These are phyloP conservation scores for Acanthurus tractus DNA, from an alignment of 2,797 vertebrate species.

Conservation along the genomic window DNA sequence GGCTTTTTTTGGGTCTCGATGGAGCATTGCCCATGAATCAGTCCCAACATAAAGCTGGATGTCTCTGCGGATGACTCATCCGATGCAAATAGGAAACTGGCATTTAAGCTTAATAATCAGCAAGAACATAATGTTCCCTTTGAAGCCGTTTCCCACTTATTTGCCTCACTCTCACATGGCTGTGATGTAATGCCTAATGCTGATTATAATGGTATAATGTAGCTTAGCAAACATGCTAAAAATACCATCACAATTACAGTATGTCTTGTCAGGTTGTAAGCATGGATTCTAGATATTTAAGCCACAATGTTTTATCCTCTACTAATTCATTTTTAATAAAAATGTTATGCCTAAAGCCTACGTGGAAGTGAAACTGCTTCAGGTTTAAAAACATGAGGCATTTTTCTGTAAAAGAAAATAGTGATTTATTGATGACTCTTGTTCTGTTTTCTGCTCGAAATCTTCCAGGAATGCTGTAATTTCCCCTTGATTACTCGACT, in stretches of 20 bases:
- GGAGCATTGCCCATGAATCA: constrained; percentile 67
- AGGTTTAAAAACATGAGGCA: constrained; percentile 36
- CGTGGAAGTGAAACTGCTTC: constrained; percentile 54
- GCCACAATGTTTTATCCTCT: constrained; percentile 26
- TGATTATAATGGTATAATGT: constrained; percentile 66
- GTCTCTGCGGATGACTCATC: constrained; percentile 73
- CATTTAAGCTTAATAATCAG: constrained; percentile 78
- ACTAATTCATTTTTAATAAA: constrained; percentile 56
- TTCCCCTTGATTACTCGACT: constrained; percentile 80
- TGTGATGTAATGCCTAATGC: constrained; percentile 70
- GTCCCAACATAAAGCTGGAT: constrained; percentile 57
- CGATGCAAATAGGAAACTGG: constrained; percentile 74
- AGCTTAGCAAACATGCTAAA: constrained; percentile 61
- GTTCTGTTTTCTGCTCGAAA: constrained; percentile 46
- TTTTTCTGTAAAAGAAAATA: constrained; percentile 37
- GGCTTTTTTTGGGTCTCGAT: constrained; percentile 58
- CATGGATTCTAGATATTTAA: constrained; percentile 27
- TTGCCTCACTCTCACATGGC: constrained; percentile 63
- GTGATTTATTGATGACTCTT: constrained; percentile 68
- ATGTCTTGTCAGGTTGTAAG: constrained; percentile 41
- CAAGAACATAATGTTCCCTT: constrained; percentile 80
- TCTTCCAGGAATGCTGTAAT: constrained; percentile 69
- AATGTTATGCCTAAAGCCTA: constrained; percentile 28
- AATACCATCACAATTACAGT: constrained; percentile 57
- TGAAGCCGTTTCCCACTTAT: constrained; percentile 72